A percentile compares a stretch with the other conserved stretches of the same genome.
These are phyloP conservation scores for Lasius fuliginosus DNA, from an alignment of 2,888 invertebrate genomes.

Conservation along the genomic window DNA sequence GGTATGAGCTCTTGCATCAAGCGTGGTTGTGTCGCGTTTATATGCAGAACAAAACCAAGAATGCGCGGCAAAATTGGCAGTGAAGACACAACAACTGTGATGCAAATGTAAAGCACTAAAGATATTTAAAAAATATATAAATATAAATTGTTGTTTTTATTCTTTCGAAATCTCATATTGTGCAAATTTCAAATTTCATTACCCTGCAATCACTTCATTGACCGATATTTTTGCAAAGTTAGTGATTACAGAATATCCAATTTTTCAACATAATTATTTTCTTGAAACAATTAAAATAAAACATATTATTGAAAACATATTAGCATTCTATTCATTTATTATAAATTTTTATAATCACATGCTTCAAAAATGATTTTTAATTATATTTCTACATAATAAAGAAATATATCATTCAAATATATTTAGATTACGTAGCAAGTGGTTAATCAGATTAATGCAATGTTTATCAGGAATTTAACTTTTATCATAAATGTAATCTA, in stretches of 20 bases:
- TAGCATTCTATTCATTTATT: background rate
- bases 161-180: background rate
- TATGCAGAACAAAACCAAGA: background rate
- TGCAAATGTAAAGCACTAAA: background rate
- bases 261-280: background rate
- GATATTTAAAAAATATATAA: background rate
- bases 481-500: background rate
- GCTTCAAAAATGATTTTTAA: background rate
- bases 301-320: background rate
- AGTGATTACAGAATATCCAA: background rate
- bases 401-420: background rate
- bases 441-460: background rate
- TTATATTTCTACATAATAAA: too few species aligned
- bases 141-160: background rate
- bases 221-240: background rate
- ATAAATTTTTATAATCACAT: background rate
- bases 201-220: background rate
- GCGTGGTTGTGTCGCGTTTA: background rate
- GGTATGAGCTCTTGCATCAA: background rate
- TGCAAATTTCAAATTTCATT: background rate
- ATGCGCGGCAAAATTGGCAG: background rate
- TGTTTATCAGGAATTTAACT: background rate
- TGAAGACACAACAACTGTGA: background rate
- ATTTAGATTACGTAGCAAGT: background rate
- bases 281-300: background rate